These are phyloP conservation scores for Megalonaias nervosa DNA, from an alignment of 1,140 invertebrate genomes.

Conservation along the genomic window DNA sequence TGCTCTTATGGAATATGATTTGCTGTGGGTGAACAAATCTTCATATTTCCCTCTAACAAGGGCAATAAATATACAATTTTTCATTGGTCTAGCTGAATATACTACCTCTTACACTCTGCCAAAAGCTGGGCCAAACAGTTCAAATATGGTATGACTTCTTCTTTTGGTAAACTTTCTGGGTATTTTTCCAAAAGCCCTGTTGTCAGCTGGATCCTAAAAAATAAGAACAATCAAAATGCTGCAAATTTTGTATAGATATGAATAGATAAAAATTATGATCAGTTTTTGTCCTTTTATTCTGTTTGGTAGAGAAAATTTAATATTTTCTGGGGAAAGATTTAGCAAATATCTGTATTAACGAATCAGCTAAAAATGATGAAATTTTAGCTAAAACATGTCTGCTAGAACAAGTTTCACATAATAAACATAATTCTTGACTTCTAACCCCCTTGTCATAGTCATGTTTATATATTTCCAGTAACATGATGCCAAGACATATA, in stretches of 20 bases:
- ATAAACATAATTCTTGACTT: too few species aligned
- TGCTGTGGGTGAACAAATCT: too few species aligned
- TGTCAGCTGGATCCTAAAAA: constrained; percentile 59
- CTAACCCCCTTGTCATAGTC: too few species aligned
- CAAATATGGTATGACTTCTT: constrained; percentile 44
- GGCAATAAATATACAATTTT: too few species aligned
- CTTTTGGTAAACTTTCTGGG: constrained; percentile 41
- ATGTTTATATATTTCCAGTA: neutral
- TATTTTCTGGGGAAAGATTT: too few species aligned
- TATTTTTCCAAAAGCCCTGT: constrained; percentile 52
- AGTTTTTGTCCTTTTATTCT: neutral
- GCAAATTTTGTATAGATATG: neutral
- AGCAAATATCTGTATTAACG: too few species aligned
- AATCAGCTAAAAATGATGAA: too few species aligned
- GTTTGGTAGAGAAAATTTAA: neutral
- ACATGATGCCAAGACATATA: neutral
- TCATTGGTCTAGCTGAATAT: too few species aligned
- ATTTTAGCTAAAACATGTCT: too few species aligned
- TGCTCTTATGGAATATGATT: too few species aligned
- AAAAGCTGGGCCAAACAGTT: constrained; percentile 43
- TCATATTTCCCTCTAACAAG: too few species aligned
- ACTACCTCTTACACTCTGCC: constrained; percentile 56
- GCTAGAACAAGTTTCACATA: too few species aligned
- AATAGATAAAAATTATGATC: neutral
- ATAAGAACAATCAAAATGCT: neutral